Base-by-base conservation (phyloP, 2,113 vertebrate species). In the Microtus montanus region DNA sequence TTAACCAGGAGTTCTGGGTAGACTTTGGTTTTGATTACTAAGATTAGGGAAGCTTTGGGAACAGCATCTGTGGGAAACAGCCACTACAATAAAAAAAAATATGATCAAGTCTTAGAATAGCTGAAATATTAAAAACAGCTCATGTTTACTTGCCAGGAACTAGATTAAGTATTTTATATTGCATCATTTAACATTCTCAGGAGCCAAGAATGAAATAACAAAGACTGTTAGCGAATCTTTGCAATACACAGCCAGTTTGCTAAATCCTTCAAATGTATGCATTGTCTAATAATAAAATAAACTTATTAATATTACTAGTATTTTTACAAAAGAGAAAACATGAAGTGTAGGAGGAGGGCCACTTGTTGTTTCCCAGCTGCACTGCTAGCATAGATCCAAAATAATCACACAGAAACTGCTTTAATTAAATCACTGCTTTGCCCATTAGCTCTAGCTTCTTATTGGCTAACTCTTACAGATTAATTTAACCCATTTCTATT, bases 91-190 rank as follows among this genome's bases (percentile, higher is more conserved):
- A 41, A 77, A 14, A 85, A 10, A 88, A 77, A 75, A 90, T 89
- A 10, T 94, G 11, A 91, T 26, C 17, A 68, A 58, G 5, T 85
- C 22, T 91, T 52, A 3, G 1, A 88, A 47, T 20, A 71, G 66
- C 73, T 84, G 87, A 87, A 86, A 66, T 87, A 89, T 61, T 82
- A 52, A 90, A 87, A 75, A 14, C 77, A 73, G 71, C 9, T 89
- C 64, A 80, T 90, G 83, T 87, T 95, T 64, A 92, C 58, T 92
- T 82, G 9, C 52, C 54, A 73, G 47, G 15, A 19, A 74, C 3
- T 75, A 84, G 24, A 91, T 52, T n/a, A 24, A 78, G 20, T 87
- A 63, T 83, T 89, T 85, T 80, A 47, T 28, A 38, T 35, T 44
- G 38, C 44, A 63, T 73, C n/a, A 75, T 47, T 70, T 58, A 92